These are phyloP conservation scores for Polylopha cassiicola DNA, from an alignment of 2,888 invertebrate species.

Conservation along the genomic window DNA sequence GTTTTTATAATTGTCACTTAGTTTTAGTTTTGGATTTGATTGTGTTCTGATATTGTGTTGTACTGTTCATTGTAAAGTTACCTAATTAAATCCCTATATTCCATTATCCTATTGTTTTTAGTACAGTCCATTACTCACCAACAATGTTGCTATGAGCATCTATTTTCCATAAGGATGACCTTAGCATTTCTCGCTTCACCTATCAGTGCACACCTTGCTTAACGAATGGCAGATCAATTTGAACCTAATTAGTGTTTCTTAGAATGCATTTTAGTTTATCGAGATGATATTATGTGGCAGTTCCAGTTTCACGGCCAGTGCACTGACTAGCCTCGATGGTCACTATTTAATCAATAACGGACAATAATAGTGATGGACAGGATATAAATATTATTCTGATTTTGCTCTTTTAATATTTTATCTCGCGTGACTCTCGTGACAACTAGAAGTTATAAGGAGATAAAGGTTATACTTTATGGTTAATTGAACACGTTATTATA, in stretches of 20 bases:
- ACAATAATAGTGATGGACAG: not conserved
- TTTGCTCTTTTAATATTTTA: not conserved
- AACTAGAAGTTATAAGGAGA: too few relatives aligned
- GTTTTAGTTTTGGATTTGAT: too few relatives aligned
- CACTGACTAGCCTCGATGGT: slow-evolving; percentile 34
- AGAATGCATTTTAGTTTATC: slow-evolving; percentile 29
- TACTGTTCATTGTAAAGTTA: too few relatives aligned
- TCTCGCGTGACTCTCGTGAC: not conserved
- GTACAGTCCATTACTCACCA: too few relatives aligned
- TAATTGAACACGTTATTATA: too few relatives aligned
- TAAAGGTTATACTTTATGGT: too few relatives aligned
- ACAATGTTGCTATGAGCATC: too few relatives aligned
- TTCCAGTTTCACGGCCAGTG: slow-evolving; percentile 46
- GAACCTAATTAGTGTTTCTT: slow-evolving; percentile 14
- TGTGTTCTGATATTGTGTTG: too few relatives aligned
- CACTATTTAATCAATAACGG: slow-evolving; percentile 36
- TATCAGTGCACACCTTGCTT: slow-evolving; percentile 27
- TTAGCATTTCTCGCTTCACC: slow-evolving; percentile 39
- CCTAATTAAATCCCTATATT: too few relatives aligned
- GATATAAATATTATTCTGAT: too few relatives aligned
- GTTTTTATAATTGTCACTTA: too few relatives aligned
- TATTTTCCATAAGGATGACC: slow-evolving; percentile 47
- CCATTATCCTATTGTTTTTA: too few relatives aligned
- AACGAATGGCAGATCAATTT: slow-evolving; percentile 20
- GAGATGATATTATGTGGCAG: slow-evolving; percentile 17